Evolutionary conservation across 53 echinoderm and acorn worm species (phyloP).

Genomic region (Mesocentrotus franciscanus): DNA sequence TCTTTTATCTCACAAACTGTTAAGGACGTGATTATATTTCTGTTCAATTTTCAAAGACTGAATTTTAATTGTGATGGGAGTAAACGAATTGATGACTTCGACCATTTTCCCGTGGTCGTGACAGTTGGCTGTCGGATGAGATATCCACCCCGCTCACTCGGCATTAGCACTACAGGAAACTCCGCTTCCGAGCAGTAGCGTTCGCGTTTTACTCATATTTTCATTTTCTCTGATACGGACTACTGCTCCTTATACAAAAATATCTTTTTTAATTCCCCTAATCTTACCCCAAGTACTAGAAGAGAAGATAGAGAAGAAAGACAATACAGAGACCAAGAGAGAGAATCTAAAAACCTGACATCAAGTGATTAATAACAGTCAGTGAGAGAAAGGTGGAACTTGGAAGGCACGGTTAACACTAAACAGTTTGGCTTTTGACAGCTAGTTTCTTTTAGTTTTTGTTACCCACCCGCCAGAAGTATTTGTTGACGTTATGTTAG

Average conservation of each 20-base stretch:
- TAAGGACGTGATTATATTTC: slow-evolving; percentile 16
- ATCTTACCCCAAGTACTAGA: not conserved
- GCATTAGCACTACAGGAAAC: not conserved
- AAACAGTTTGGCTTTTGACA: slow-evolving; percentile 28
- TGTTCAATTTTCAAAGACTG: not conserved
- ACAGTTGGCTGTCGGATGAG: not conserved
- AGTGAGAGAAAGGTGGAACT: not conserved
- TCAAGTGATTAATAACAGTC: not conserved
- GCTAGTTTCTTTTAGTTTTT: slow-evolving; percentile 18
- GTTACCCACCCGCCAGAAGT: slow-evolving; percentile 43
- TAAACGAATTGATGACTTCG: slow-evolving; percentile 33
- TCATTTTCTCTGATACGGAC: not conserved
- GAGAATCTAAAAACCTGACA: not conserved
- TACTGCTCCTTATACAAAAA: not conserved
- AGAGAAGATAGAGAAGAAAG: not conserved
- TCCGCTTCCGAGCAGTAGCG: slow-evolving; percentile 41
- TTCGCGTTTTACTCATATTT: not conserved
- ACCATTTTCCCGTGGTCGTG: not conserved
- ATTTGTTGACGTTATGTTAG: slow-evolving; percentile 61
- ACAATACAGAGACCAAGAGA: not conserved
- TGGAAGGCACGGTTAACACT: not conserved
- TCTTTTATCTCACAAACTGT: not conserved
- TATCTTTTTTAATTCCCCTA: not conserved
- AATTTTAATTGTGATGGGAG: slow-evolving; percentile 23
- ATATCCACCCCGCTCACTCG: slow-evolving; percentile 20